Evolutionary conservation across 92 coral and sea anemone genomes (phyloP).

Genomic region (Actinostola sp.): DNA sequence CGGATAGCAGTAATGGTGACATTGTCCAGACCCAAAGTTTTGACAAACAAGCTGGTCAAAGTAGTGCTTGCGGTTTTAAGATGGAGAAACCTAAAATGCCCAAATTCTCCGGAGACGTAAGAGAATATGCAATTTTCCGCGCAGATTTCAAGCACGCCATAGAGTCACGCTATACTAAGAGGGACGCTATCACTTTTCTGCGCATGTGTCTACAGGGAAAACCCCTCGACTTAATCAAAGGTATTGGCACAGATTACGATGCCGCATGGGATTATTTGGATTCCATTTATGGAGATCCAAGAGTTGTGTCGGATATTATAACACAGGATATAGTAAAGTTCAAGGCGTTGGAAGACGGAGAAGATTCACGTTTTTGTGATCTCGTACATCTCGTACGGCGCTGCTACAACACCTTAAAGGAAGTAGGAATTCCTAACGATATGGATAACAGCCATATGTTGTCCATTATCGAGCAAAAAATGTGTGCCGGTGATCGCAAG

Average conservation of each 20-base stretch:
- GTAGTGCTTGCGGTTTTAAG: constrained; percentile 33
- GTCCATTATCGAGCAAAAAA: constrained; percentile 47
- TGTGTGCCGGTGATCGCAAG: constrained; percentile 51
- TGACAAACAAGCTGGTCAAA: not conserved
- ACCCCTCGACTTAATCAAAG: constrained; percentile 62
- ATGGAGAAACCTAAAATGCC: constrained; percentile 70
- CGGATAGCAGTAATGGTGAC: not conserved
- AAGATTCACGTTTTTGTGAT: constrained; percentile 50
- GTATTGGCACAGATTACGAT: constrained; percentile 66
- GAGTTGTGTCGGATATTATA: constrained; percentile 62
- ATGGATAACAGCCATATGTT: constrained; percentile 59
- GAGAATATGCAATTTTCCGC: constrained; percentile 55
- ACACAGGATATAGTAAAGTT: constrained; percentile 57
- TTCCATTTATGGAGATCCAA: constrained; percentile 63
- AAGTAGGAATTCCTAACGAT: constrained; percentile 23
- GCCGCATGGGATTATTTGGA: constrained; percentile 65
- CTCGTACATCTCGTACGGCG: constrained; percentile 38
- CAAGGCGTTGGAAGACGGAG: constrained; percentile 20
- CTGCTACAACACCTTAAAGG: constrained; percentile 48
- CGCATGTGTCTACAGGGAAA: constrained; percentile 55
- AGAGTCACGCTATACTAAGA: constrained; percentile 43
- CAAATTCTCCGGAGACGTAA: constrained; percentile 64
- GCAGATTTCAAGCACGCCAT: constrained; percentile 69
- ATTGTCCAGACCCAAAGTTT: not conserved
- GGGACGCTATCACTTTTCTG: constrained; percentile 62